Evolutionary conservation across 2,113 vertebrate genomes (phyloP), one percentile per base, ranked within the genome.

Genomic region (Dolichallabes microphthalmus): DNA sequence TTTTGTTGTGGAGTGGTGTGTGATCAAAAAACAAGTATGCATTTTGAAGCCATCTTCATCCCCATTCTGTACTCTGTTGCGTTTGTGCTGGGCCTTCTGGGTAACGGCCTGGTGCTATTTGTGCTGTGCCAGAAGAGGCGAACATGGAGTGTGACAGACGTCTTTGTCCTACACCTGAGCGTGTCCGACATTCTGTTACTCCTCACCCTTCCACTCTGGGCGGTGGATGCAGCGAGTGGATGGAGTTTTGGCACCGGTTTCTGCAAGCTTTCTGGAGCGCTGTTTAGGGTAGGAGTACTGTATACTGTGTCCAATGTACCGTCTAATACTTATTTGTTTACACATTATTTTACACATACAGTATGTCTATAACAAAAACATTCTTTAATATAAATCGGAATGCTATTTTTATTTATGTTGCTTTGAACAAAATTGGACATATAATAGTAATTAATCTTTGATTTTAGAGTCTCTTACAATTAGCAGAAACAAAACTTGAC

Each of bases 121-220:
- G 94, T 97, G 76, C 90, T 97, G 86, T 85, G 92, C 85, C 90
- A 88, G 71, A 94, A 94, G 86, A 92, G 90, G 12, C 86, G 20
- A 0, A 53, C 35, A 53, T 94, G 95, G 92, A 95, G 93, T 3
- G 94, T 96, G 63, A 96, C 96, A 0, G 97, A 98, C 84, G 94
- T 92, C 63, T 97, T 97, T 85, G 94, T 98, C 88, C 89, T 98
- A 2, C 93, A 97, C 89, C 92, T 97, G 91, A 94, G 94, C 0
- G 39, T 96, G 15, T 94, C 97, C 0, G 96, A 98, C 0, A 13
- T 91, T 0, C 90, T 98, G 81, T 91, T 97, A 84, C 92, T 97
- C 84, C 1, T 96, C 57, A 97, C 96, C 0, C 91, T 98, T 50
- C 97, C 97, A 0, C 84, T 97, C 39, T 96, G 95, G 96, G 94